Evolutionary conservation across 1,140 invertebrate species (phyloP), one percentile per base, ranked within the genome.

Genomic region (Bombus soroeensis): DNA sequence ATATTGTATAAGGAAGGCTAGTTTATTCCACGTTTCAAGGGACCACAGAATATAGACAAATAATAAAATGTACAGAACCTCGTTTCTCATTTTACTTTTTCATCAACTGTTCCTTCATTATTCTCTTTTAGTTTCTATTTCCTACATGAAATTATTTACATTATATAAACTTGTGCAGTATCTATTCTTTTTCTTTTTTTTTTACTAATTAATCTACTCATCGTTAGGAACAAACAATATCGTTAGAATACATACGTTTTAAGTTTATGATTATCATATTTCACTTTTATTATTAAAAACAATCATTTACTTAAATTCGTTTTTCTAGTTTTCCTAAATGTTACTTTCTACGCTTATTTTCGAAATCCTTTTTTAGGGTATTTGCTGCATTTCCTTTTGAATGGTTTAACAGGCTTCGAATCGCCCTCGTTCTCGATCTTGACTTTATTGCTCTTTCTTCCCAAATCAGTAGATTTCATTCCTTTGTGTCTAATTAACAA

Each of bases 351-450:
- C 25, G 12, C 41, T 83, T 34, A 79, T 64, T 80, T 82, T 47
- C 41, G 57, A 66, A 78, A 78, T 59, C 70, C 88, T 89, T 91
- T 93, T 79, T 90, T 94, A 18, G 57, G 86, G 32, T 92, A 92
- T 73, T 94, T 94, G n/a, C 89, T 93, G 62, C 94, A 94, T 73
- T 94, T 94, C 64, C 93, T 88, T 13, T 93, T 94, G 64, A 94
- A 94, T 13, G 90, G 91, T 71, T 88, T 89, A 32, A 85, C 70
- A 41, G 86, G 57, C 3, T 83, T 86, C 12, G 86, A 88, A 28
- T 39, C 82, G 18, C 73, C 75, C 1, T 88, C 79, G 2, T 53
- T 64, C 32, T 78, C 70, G 15, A 74, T 53, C 59, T n/a, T 76
- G 18, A n/a, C 41, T 18, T 62, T 87, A 37, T 43, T 72, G 57